These are phyloP conservation scores for Hiodon alosoides DNA, from an alignment of 2,113 vertebrate species.

Conservation along the genomic window DNA sequence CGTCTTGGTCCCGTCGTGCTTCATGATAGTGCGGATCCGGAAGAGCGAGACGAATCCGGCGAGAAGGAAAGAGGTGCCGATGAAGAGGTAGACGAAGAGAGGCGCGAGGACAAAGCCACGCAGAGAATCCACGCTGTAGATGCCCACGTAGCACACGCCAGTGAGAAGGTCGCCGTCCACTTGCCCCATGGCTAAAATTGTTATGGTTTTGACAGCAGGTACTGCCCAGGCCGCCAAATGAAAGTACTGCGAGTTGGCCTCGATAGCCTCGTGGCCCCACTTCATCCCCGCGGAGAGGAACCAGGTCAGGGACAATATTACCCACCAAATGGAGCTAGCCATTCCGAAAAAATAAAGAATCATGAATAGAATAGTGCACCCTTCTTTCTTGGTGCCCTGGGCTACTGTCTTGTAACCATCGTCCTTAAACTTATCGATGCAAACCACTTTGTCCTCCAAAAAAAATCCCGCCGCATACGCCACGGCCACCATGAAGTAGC, in stretches of 20 bases:
- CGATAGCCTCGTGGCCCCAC: constrained; percentile 88
- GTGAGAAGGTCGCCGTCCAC: constrained; percentile 87
- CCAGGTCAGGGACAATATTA: constrained; percentile 86
- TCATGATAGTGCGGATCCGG: constrained; percentile 86
- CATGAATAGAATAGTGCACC: constrained; percentile 88
- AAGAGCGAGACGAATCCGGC: constrained; percentile 86
- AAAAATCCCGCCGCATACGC: constrained; percentile 77
- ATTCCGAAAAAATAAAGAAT: constrained; percentile 90
- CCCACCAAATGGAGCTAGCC: constrained; percentile 94
- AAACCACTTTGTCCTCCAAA: constrained; percentile 79
- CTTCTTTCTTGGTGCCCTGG: constrained; percentile 85
- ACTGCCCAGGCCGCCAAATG: constrained; percentile 88
- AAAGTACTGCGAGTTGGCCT: constrained; percentile 84
- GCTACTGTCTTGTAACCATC: constrained; percentile 79
- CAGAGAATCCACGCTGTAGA: constrained; percentile 74
- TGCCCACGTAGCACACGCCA: constrained; percentile 86
- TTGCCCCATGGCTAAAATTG: constrained; percentile 78
- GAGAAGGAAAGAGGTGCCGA: constrained; percentile 82
- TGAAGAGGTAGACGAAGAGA: constrained; percentile 81
- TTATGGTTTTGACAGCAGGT: constrained; percentile 83
- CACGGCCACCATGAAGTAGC: constrained; percentile 89
- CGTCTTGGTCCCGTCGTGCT: constrained; percentile 83
- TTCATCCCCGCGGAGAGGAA: constrained; percentile 90
- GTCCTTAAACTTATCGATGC: constrained; percentile 74
- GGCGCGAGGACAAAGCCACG: constrained; percentile 83